Evolutionary conservation across 2,888 invertebrate genomes (phyloP), one percentile per base, ranked within the genome.

Genomic region (Melinaea menophilus): DNA sequence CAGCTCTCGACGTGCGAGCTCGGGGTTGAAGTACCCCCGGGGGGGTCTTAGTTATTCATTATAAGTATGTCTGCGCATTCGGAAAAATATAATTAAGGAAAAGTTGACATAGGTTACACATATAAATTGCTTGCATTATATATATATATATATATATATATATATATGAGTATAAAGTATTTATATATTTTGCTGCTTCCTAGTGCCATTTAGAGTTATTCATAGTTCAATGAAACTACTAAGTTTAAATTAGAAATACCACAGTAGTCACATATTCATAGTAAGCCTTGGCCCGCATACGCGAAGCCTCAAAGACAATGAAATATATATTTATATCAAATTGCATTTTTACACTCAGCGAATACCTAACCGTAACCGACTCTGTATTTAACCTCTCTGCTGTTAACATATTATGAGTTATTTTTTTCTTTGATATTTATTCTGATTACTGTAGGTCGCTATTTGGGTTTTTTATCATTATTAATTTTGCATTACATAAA

Each of bases 201-300:
- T 22, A 22, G 22, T 22, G 22, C 22, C 22, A 22, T 22, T 22
- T 22, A 1, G 22, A 22, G 22, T 22, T 22, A 22, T 1, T 22
- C 22, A 22, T 22, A 22, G 22, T 22, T 22, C 22, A 22, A 22
- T 22, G 1, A 22, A 22, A 22, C 3, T 41, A 9, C 1, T 41
- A 9, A 47, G 58, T 58, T 62, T 57, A 46, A 58, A 34, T 11
- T 5, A 31, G 56, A 54, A 55, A 65, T 65, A 60, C 56, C 48
- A 63, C 51, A 63, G 56, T 62, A 61, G 54, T 13, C 34, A 56
- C 54, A 58, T 33, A 74, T 74, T 81, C 79, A 79, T 79, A 85
- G 76, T 73, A 77, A 80, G 79, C 85, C 69, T 84, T 85, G 86
- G 81, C 86, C 84, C 76, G 82, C 81, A 82, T 85, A 78, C 81